Conservation (phyloP, 2,113 vertebrate species). For the Dicrurus megarhynchus region DNA sequence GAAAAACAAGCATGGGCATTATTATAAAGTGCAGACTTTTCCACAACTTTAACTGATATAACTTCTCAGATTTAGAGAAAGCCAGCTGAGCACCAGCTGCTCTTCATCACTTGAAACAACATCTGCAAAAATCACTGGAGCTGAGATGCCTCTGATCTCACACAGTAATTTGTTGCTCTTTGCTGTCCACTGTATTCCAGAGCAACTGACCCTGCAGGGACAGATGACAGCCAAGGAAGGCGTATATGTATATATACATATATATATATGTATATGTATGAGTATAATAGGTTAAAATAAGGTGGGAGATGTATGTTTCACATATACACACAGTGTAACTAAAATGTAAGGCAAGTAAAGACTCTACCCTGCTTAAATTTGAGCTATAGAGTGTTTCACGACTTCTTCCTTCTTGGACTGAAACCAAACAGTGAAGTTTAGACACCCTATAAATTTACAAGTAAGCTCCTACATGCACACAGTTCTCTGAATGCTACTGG, state of each 20-base stretch:
- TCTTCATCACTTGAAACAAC: not conserved
- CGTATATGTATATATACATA: no score
- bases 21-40: not conserved
- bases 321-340: not conserved
- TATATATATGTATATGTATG: no score
- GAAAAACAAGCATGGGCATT: not conserved
- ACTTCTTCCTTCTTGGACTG: not conserved
- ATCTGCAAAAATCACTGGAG: not conserved
- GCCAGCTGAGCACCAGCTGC: not conserved
- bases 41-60: not conserved
- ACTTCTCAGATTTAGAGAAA: not conserved
- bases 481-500: not conserved
- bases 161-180: not conserved
- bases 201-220: not conserved
- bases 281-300: not conserved
- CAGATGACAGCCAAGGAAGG: not conserved
- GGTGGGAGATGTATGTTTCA: not conserved
- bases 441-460: not conserved
- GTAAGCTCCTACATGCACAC: not conserved
- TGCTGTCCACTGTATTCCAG: not conserved
- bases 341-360: not conserved
- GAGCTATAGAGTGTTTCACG: not conserved
- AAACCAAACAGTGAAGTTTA: not conserved
- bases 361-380: not conserved
- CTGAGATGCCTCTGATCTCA: not conserved